phyloP scores from a whole-genome alignment of 2,888 invertebrate genomes.

The Phalera bucephala region DNA sequence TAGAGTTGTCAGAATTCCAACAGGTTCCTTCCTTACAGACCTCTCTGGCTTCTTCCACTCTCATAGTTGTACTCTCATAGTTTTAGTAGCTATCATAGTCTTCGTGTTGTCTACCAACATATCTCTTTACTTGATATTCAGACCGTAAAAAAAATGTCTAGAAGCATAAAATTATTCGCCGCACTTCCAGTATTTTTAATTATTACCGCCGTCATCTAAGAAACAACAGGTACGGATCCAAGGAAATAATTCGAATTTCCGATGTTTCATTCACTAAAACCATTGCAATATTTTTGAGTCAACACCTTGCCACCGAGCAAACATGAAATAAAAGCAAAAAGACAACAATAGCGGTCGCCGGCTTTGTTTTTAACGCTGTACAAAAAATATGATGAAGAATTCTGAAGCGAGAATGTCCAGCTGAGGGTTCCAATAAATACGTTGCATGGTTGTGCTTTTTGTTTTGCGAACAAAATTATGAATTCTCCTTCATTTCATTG shows the following conservation, averaged over 20 bases:
- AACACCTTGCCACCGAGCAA: conserved; percentile 50
- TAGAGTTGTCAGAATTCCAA: no score
- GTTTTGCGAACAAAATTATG: no score
- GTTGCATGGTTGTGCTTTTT: not conserved
- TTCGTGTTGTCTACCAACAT: no score
- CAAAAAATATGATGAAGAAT: conserved; percentile 44
- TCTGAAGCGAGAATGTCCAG: conserved; percentile 27
- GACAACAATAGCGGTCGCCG: conserved; percentile 32
- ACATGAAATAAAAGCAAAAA: conserved; percentile 40
- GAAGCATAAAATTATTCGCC: no score
- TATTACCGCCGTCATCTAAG: not conserved
- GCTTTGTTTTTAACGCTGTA: conserved; percentile 38
- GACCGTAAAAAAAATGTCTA: no score
- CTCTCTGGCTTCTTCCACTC: no score
- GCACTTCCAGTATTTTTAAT: conserved; percentile 4
- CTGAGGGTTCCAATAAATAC: conserved; percentile 10
- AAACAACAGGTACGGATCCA: conserved; percentile 8
- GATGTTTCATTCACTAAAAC: conserved; percentile 45
- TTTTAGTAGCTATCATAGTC: no score
- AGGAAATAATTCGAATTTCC: conserved; percentile 34
- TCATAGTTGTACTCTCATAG: no score
- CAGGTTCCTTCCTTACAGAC: no score
- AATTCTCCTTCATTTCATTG: no score
- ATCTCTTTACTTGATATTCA: no score
- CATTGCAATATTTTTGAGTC: conserved; percentile 53